These are phyloP conservation scores for Trachymyrmex septentrionalis DNA, from an alignment of 1,140 invertebrate genomes.

Conservation along the genomic window DNA sequence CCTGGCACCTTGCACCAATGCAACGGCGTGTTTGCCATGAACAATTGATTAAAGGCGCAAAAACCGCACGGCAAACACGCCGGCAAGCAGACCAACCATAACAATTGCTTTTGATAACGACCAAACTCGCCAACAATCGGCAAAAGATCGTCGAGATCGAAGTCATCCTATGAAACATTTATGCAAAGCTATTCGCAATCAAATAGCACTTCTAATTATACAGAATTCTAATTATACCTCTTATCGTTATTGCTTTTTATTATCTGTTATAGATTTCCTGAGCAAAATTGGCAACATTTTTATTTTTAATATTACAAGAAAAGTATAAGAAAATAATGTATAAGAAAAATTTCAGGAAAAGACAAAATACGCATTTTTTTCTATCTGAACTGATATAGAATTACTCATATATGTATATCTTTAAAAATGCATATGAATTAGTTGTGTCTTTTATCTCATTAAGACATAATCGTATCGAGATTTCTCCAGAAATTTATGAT, in stretches of 20 bases:
- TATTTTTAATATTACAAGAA: too few relatives aligned
- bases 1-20: slow-evolving; percentile 93
- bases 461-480: not conserved
- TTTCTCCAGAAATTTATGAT: not conserved
- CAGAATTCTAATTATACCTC: not conserved
- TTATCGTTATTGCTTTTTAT: not conserved
- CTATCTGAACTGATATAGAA: too few relatives aligned
- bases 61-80: slow-evolving; percentile 96
- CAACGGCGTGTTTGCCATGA: slow-evolving; percentile 93
- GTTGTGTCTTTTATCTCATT: not conserved
- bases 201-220: not conserved
- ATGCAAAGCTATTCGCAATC: not conserved
- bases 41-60: slow-evolving; percentile 96
- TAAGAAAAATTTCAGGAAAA: too few relatives aligned
- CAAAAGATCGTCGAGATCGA: slow-evolving; percentile 94
- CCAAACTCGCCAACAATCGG: slow-evolving; percentile 95
- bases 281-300: not conserved
- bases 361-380: too few relatives aligned
- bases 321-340: too few relatives aligned
- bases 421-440: not conserved
- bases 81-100: slow-evolving; percentile 95
- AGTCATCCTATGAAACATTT: slow-evolving; percentile 85
- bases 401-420: too few relatives aligned
- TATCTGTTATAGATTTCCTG: not conserved
- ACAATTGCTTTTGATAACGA: slow-evolving; percentile 93